Evolutionary conservation across 2,113 vertebrate genomes (phyloP), one percentile per base, ranked within the genome.

Genomic region (Perognathus longimembris): DNA sequence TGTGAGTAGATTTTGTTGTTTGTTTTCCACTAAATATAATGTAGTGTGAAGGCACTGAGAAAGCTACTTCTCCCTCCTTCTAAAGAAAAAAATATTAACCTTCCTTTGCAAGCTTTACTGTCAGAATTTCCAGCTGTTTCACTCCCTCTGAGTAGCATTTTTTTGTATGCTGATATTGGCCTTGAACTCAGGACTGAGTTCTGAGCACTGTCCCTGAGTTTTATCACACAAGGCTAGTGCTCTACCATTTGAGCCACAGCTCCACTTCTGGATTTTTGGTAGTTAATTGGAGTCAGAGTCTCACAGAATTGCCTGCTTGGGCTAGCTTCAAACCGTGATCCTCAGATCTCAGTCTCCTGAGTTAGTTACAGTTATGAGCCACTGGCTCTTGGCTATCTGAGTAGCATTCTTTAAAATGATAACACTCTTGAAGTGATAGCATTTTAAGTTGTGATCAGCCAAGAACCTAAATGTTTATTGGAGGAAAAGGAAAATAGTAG

Each of bases 391-490:
- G 10, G 45, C 45, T 45, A 45, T 90, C 50, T 86, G 61, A 79
- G 54, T 22, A 87, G 34, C 34, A 81, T 70, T 78, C 78, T 86
- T 76, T 57, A 89, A 86, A 88, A 82, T 32, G 5, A 8, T 42
- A 50, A 34, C 14, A 32, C 17, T 32, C 40, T 61, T 34, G 40
- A 67, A 89, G 40, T 5, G 26, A 24, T 85, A 77, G 28, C 17
- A 81, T 73, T 18, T 94, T 45, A 92, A 85, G 15, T 15, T 89
- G 66, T 32, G 54, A 89, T 76, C 34, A 91, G 63, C 2, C 70
- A 94, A 89, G 26, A 85, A 89, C 38, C 11, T 59, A 38, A 38
- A 75, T 70, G 24, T 54, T 88, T 79, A 78, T 67, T 79, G 28
- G n/a, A 82, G 7, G 42, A 22, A 82, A 78, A 67, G 12, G n/a